Evolutionary conservation across 2,888 invertebrate species (phyloP).

Genomic region (Coelogynopora nodosa): DNA sequence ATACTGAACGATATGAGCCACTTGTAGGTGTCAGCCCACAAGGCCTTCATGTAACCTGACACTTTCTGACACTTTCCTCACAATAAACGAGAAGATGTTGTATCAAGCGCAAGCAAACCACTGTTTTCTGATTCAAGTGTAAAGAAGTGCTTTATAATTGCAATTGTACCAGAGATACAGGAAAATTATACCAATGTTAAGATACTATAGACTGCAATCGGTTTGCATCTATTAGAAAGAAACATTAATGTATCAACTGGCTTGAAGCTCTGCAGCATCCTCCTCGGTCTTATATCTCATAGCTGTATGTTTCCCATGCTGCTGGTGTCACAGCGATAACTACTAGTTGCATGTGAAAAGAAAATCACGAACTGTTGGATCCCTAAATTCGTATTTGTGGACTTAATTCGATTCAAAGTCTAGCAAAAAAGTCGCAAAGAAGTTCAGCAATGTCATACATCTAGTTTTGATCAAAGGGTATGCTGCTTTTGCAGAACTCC

Average conservation of each 20-base stretch:
- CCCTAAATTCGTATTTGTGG: constrained; percentile 22
- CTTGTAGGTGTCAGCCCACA: too few relatives aligned
- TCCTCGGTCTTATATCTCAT: constrained; percentile 33
- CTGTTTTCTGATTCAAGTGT: not conserved
- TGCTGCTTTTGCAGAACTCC: constrained; percentile 15
- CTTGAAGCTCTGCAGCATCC: constrained; percentile 32
- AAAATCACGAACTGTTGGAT: constrained; percentile 33
- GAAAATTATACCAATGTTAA: constrained; percentile 34
- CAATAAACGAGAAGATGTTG: not conserved
- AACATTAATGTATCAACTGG: constrained; percentile 17
- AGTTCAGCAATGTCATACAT: constrained; percentile 27
- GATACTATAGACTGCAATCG: not conserved
- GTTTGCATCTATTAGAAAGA: not conserved
- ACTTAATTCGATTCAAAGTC: constrained; percentile 20
- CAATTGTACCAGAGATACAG: constrained; percentile 32
- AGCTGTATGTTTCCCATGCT: constrained; percentile 33
- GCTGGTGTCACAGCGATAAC: constrained; percentile 29
- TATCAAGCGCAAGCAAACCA: not conserved
- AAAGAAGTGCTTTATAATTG: constrained; percentile 35
- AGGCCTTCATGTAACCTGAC: too few relatives aligned
- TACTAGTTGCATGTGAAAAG: not conserved
- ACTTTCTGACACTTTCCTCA: too few relatives aligned
- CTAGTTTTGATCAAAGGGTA: constrained; percentile 10
- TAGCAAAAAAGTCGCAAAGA: constrained; percentile 13
- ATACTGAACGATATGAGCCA: too few relatives aligned